Evolutionary conservation across 2,888 invertebrate species (phyloP), one percentile per base, ranked within the genome.

Genomic region (Ephialtes manifestator): DNA sequence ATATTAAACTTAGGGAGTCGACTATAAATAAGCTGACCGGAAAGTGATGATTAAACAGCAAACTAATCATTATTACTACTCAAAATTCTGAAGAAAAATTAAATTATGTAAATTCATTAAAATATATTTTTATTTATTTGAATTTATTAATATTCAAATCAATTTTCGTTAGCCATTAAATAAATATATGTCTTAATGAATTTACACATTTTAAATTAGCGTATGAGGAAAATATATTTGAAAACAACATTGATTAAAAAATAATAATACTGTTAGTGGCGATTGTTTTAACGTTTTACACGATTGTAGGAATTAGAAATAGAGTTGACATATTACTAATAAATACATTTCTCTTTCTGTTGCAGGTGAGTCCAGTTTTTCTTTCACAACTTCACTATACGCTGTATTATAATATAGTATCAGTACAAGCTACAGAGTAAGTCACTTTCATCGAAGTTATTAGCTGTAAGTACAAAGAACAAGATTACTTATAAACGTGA

Each of bases 361-460:
- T 84, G 13, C 76, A 81, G 76, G 81, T 84, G 72, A 84, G 81
- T 67, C 24, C 48, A 18, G 75, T 51, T 43, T 58, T 58, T 71
- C n/a, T 75, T 48, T 51, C 51, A 18, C 48, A 68, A n/a, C n/a
- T 72, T 7, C 15, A 31, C 18, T 48, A 15, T 15, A 15, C n/a
- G 7, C 35, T 10, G 35, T 35, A 35, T 31, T 28, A n/a, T 18
- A 35, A n/a, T n/a, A 35, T n/a, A 18, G 35, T 60, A 60, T 18
- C 11, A 35, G 35, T 35, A 4, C 13, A 28, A 58, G 60, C 31
- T 31, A 4, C 15, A 48, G n/a, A 31, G 4, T 13, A n/a, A 53
- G 51, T 65, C 35, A 51, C 35, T 13, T 28, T 58, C 39, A 67
- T 67, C 24, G n/a, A 4, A 43, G 13, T 31, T 35, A 43, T 46